phyloP scores from a whole-genome alignment of 2,888 invertebrate genomes.

The Zygaena filipendulae region DNA sequence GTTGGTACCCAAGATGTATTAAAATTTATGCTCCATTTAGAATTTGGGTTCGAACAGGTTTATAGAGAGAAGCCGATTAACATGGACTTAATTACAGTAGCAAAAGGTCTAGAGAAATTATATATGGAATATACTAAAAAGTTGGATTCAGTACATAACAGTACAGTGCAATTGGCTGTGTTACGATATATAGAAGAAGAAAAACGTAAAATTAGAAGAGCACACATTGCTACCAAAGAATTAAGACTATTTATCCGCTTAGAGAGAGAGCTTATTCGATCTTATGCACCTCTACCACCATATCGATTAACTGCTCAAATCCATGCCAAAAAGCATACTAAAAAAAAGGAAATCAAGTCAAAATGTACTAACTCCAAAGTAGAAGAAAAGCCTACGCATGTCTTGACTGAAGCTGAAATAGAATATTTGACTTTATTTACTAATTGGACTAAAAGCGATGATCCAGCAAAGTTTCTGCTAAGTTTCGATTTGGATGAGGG shows the following conservation, averaged over 20 bases:
- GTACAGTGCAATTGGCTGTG: conserved; percentile 61
- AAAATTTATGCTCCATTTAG: conserved; percentile 67
- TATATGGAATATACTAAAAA: conserved; percentile 58
- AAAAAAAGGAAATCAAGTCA: conserved; percentile 3
- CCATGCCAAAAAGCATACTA: conserved; percentile 6
- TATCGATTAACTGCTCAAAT: conserved; percentile 5
- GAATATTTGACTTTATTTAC: conserved; percentile 50
- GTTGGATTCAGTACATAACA: conserved; percentile 66
- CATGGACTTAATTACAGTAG: conserved; percentile 62
- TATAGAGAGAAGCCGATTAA: conserved; percentile 68
- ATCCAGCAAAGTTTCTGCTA: conserved; percentile 36
- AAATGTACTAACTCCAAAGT: too few relatives aligned
- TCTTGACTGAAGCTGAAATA: conserved; percentile 36
- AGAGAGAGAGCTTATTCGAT: conserved; percentile 46
- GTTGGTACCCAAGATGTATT: conserved; percentile 67
- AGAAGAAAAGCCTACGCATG: too few relatives aligned
- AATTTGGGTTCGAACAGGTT: conserved; percentile 72
- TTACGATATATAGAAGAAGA: conserved; percentile 60
- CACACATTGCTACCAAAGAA: conserved; percentile 68
- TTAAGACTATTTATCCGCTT: conserved; percentile 58
- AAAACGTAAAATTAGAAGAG: conserved; percentile 53
- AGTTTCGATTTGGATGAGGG: conserved; percentile 14
- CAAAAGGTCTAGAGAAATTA: conserved; percentile 67
- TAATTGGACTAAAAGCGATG: conserved; percentile 43
- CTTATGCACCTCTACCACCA: conserved; percentile 31